Evolutionary conservation across 1,140 invertebrate species (phyloP).

Genomic region (Heterodera schachtii): DNA sequence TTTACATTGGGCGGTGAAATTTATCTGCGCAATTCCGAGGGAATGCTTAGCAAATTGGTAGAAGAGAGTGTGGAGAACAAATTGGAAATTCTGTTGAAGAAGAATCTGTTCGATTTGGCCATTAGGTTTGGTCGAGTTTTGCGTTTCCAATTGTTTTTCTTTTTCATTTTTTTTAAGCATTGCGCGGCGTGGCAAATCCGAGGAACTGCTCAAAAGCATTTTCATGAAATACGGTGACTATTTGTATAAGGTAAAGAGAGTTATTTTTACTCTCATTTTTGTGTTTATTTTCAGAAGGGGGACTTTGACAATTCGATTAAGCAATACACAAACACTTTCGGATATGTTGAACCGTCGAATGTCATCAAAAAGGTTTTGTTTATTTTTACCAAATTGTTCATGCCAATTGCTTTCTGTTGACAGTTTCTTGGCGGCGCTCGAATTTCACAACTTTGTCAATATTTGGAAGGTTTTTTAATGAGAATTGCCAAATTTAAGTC

Average conservation of each 20-base stretch:
- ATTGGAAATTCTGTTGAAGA: slow-evolving; percentile 59
- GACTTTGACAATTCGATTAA: slow-evolving; percentile 61
- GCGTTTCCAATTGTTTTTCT: neutral
- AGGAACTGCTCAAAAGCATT: slow-evolving; percentile 47
- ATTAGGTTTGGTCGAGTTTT: slow-evolving; percentile 41
- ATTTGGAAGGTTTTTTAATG: slow-evolving; percentile 44
- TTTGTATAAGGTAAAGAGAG: slow-evolving; percentile 50
- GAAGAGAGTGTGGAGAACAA: slow-evolving; percentile 58
- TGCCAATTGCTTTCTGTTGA: slow-evolving; percentile 2
- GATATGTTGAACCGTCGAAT: slow-evolving; percentile 60
- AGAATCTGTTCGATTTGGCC: slow-evolving; percentile 61
- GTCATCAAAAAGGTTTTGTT: slow-evolving; percentile 58
- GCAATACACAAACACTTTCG: slow-evolving; percentile 63
- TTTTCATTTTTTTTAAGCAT: slow-evolving; percentile 45
- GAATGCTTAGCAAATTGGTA: slow-evolving; percentile 43
- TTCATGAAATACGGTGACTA: slow-evolving; percentile 63
- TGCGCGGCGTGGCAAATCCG: slow-evolving; percentile 47
- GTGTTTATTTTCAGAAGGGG: slow-evolving; percentile 53
- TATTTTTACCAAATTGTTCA: neutral
- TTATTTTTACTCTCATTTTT: neutral
- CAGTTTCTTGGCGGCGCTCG: slow-evolving; percentile 58
- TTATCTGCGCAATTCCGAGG: slow-evolving; percentile 50
- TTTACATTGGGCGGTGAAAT: slow-evolving; percentile 46
- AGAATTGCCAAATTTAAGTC: neutral
- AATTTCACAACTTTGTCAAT: slow-evolving; percentile 54